Base-by-base conservation (phyloP, 2,113 vertebrate genomes). In the Fulica atra region DNA sequence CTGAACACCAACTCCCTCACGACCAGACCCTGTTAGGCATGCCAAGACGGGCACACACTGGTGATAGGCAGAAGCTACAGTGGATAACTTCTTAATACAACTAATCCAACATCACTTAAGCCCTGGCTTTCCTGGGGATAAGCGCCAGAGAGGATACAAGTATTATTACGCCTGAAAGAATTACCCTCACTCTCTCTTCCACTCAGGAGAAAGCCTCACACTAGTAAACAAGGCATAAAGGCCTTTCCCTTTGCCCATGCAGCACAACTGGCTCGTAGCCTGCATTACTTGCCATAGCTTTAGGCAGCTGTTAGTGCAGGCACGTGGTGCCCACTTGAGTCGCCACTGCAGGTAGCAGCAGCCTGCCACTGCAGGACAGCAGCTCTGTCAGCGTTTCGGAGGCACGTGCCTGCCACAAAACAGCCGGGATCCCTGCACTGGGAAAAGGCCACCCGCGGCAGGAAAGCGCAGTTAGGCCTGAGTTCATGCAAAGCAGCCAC, bases 301-400 rank as follows among this genome's bases (percentile, higher is more conserved):
- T 15, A 26, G 70, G 86, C 38, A 82, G 64, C 46, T 57, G 50
- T 11, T 28, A 40, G 31, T 0, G 0, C 60, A 83, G 36, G 20
- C 28, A 88, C 2, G 2, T 0, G 0, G 77, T 25, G 56, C 31
- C 51, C 40, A 12, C 71, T 50, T 28, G 36, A n/a, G n/a, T 29
- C 9, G 26, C 16, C 54, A n/a, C 17, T 2, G 0, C 74, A 59
- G 50, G 77, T 33, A 35, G 60, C 3, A 12, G 33, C 72, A 54
- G 46, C 33, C 40, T 36, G 35, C 18, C 28, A 31, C 38, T 2
- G 4, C 33, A 23, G 0, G 2, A 29, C 42, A 3, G 66, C 60
- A n/a, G 51, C 46, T 36, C 69, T 40, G n/a, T 35, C 35, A 29
- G 14, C 0, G 0, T 36, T 76, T 36, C 2, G 7, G 56, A 68